A percentile compares a stretch with the other conserved stretches of the same genome.
phyloP scores from a whole-genome alignment of 2,113 vertebrate species.

The Prunella himalayana region DNA sequence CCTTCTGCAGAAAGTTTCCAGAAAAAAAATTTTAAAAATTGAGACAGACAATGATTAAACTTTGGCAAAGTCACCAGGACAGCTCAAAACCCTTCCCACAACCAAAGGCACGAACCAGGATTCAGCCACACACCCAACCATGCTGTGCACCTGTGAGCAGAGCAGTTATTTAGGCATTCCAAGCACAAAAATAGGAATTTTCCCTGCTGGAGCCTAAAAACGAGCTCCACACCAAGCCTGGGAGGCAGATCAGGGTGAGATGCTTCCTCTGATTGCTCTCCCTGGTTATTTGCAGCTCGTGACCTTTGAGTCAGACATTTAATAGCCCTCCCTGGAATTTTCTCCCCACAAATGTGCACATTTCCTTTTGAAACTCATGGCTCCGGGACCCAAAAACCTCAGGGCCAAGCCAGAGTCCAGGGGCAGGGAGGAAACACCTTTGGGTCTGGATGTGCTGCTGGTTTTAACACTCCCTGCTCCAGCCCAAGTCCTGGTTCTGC shows the following conservation, averaged over 20 bases:
- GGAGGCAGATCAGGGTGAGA: neutral
- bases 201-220: neutral
- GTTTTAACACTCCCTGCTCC: rapidly evolving
- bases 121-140: neutral
- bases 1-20: neutral
- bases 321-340: neutral
- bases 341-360: neutral
- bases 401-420: neutral
- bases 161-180: neutral
- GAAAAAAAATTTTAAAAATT: too few relatives aligned
- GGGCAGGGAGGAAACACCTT: neutral
- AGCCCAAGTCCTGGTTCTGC: rapidly evolving
- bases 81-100: neutral
- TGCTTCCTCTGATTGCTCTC: neutral
- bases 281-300: neutral
- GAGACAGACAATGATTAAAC: neutral
- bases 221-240: neutral
- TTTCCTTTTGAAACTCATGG: neutral
- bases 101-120: neutral
- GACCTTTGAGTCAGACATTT: constrained; percentile 35
- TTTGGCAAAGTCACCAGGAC: neutral
- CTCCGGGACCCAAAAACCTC: neutral
- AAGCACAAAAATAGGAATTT: neutral
- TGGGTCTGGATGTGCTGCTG: neutral
- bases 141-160: neutral